Evolutionary conservation across 2,888 invertebrate genomes (phyloP), one percentile per base, ranked within the genome.

Genomic region (Apeira syringaria): DNA sequence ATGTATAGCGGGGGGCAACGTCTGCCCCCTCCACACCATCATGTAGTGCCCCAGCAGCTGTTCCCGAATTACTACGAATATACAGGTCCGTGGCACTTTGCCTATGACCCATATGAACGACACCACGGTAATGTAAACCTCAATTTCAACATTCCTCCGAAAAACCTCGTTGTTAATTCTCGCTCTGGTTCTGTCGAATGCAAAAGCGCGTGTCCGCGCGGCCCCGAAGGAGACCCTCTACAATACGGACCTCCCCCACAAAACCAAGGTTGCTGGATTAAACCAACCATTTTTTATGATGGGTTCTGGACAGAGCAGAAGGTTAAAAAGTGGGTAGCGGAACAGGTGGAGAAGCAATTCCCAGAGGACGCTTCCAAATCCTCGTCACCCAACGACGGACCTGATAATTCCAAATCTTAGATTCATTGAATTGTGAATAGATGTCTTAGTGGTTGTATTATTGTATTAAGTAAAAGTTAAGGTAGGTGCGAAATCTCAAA

Each of bases 291-390:
- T 26, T 90, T 90, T 63, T 90, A 90, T 45, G 90, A 90, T 30
- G 90, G 90, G 0, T 90, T 90, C 62, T 90, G 90, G 90, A 90
- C 90, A 0, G 90, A 90, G 70, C 90, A 89, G 71, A 89, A 90
- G 56, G 90, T 90, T 8, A 90, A 86, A 62, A 87, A 83, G 61
- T 90, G 90, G 90, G 89, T 88, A 1, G 85, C 90, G 2, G 90
- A 90, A 54, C 90, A 89, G 57, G 85, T 86, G 9, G 88, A 89
- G 58, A 88, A 88, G 59, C 85, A 82, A 64, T 84, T 83, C 54
- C 86, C 88, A 1, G 86, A 84, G 28, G 86, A 85, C 11, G 44
- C 61, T 2, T 47, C 64, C 15, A 24, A 24, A 5, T 24, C 43
- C 2, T 6, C 47, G 1, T 48, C 55, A 1, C 55, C 50, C 2